Conservation (phyloP, 1,140 invertebrate species). For the Zophobas morio region DNA sequence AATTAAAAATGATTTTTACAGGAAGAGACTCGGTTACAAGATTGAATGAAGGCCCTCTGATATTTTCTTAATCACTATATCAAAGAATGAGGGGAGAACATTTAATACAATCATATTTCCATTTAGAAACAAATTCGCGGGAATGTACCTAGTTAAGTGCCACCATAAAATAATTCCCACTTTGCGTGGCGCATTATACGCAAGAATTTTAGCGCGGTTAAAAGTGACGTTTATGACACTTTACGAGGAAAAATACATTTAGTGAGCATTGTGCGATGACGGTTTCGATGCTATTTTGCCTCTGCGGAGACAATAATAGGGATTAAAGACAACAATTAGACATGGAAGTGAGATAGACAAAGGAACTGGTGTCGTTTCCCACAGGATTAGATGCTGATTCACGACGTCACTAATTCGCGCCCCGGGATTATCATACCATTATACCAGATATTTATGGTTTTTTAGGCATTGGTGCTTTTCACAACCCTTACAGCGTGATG, state of each 20-base stretch:
- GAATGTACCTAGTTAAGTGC: constrained; percentile 37
- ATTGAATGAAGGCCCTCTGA: constrained; percentile 22
- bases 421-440: constrained; percentile 46
- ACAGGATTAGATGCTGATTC: constrained; percentile 67
- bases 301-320: constrained; percentile 65
- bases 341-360: constrained; percentile 59
- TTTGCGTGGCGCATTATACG: constrained; percentile 39
- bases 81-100: constrained; percentile 26
- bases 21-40: constrained; percentile 2
- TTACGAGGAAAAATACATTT: constrained; percentile 63
- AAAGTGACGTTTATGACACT: constrained; percentile 65
- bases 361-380: constrained; percentile 63
- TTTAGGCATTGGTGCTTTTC: constrained; percentile 4
- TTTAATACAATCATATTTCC: constrained; percentile 40
- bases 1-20: constrained; percentile 53
- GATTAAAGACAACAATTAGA: constrained; percentile 68
- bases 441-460: constrained; percentile 38
- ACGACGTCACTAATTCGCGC: constrained; percentile 57
- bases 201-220: constrained; percentile 37
- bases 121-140: constrained; percentile 18
- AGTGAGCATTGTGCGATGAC: constrained; percentile 59
- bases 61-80: constrained; percentile 37
- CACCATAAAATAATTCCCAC: constrained; percentile 36
- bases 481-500: constrained; percentile 5
- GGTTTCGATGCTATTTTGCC: constrained; percentile 60